Conservation (phyloP, 2,113 vertebrate species). For the Atlantisia rogersi region DNA sequence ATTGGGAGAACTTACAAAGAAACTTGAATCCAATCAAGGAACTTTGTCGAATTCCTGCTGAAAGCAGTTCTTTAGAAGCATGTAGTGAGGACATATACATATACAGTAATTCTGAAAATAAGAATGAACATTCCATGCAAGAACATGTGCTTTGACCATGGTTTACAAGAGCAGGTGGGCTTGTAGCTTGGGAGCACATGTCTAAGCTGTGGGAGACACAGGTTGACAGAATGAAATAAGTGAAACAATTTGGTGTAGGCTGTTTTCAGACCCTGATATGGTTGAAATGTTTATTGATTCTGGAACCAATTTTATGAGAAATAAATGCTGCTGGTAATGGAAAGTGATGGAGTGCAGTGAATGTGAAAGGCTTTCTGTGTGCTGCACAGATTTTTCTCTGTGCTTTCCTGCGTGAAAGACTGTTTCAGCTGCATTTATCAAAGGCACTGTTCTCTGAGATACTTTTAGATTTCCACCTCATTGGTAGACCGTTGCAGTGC, state of each 20-base stretch:
- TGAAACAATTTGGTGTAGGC: neutral
- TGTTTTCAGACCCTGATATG: neutral
- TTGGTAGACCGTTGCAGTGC: neutral
- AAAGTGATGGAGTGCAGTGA: neutral
- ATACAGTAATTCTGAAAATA: neutral
- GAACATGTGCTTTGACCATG: neutral
- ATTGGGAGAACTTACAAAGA: constrained; percentile 32
- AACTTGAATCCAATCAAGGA: constrained; percentile 8
- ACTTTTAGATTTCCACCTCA: neutral
- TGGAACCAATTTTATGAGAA: neutral
- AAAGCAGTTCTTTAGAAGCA: neutral
- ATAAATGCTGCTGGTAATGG: neutral
- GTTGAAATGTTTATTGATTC: neutral
- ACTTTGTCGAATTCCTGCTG: neutral
- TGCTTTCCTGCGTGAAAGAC: neutral
- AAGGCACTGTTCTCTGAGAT: neutral
- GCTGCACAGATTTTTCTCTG: neutral
- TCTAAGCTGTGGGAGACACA: constrained; percentile 13
- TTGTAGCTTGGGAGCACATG: constrained; percentile 10
- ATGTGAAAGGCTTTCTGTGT: neutral
- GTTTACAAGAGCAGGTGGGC: constrained; percentile 20
- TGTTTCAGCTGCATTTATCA: neutral
- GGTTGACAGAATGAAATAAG: neutral
- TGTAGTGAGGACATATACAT: neutral
- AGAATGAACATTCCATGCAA: neutral